Evolutionary conservation across 1,140 invertebrate genomes (phyloP).

Genomic region (Mactra quadrangularis): DNA sequence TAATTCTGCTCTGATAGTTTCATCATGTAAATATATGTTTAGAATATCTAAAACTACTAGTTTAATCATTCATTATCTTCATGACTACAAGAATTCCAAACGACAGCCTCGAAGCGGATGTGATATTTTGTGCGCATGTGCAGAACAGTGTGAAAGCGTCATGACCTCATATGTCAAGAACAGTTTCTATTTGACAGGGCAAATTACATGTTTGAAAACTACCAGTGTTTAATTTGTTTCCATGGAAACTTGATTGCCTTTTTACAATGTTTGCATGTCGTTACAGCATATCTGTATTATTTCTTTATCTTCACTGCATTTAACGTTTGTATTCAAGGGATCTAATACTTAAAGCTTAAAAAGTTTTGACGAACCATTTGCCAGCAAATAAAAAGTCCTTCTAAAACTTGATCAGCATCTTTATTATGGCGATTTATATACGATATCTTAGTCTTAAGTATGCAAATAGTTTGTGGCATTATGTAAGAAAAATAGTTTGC

Average conservation of each 20-base stretch:
- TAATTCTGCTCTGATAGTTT: neutral
- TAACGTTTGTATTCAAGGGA: too few species aligned
- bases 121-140: neutral
- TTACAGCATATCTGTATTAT: too few species aligned
- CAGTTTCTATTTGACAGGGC: neutral
- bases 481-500: too few species aligned
- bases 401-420: too few species aligned
- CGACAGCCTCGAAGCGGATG: conserved; percentile 2
- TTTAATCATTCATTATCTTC: conserved; percentile 14
- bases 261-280: neutral
- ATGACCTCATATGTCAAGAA: neutral
- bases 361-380: too few species aligned
- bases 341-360: too few species aligned
- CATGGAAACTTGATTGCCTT: neutral
- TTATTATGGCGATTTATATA: too few species aligned
- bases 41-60: neutral
- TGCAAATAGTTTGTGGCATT: too few species aligned
- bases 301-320: too few species aligned
- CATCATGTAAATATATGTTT: conserved; percentile 11
- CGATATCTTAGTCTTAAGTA: too few species aligned
- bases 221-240: neutral
- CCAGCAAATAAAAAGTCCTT: too few species aligned
- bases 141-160: neutral
- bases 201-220: neutral
- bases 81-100: conserved; percentile 50